Evolutionary conservation across 2,113 vertebrate genomes (phyloP).

Genomic region (Chitala chitala): DNA sequence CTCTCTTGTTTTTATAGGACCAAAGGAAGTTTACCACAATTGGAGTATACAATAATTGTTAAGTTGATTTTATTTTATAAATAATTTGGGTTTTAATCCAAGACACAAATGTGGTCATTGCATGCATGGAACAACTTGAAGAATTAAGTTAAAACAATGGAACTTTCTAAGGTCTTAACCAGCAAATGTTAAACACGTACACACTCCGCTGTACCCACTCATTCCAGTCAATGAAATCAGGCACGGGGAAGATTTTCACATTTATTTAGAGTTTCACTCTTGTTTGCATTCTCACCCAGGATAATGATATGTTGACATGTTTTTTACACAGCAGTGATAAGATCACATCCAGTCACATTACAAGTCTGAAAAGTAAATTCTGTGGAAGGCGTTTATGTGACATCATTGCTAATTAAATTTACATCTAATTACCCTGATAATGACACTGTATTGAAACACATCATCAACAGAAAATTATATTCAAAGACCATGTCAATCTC

Average conservation of each 20-base stretch:
- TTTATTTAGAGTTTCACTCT: slow-evolving; percentile 14
- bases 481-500: slow-evolving; percentile 38
- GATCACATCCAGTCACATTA: background rate
- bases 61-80: background rate
- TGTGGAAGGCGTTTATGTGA: slow-evolving; percentile 31
- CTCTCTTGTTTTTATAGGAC: background rate
- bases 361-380: background rate
- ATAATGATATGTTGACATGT: background rate
- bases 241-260: slow-evolving; percentile 8
- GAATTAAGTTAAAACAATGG: background rate
- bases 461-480: slow-evolving; percentile 33
- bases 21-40: too few relatives aligned
- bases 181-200: background rate
- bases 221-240: background rate
- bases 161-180: background rate
- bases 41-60: background rate
- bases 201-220: background rate
- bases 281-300: slow-evolving; percentile 1
- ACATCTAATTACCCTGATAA: slow-evolving; percentile 43
- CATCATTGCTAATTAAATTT: slow-evolving; percentile 32
- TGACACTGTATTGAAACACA: slow-evolving; percentile 39
- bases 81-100: background rate
- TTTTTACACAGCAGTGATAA: slow-evolving; percentile 4
- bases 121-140: background rate
- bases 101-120: background rate